Evolutionary conservation across 2,113 vertebrate species (phyloP), one percentile per base, ranked within the genome.

Genomic region (Sturnira hondurensis): DNA sequence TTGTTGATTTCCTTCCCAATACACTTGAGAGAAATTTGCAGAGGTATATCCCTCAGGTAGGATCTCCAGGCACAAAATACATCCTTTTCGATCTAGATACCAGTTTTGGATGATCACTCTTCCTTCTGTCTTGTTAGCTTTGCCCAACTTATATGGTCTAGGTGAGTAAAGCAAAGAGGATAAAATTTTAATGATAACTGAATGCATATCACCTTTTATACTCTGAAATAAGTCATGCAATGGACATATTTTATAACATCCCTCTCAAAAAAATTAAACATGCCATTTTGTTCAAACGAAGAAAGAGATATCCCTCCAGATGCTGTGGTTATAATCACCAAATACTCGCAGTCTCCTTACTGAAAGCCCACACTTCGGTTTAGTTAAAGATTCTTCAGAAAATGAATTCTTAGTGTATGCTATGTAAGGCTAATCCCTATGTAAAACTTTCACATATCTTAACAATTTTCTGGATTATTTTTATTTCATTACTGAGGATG

Each of bases 301-400:
- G 36, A 96, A 73, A 81, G 1, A 93, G 54, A 33, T 63, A 71
- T 71, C 86, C 20, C 43, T 77, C 38, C 56, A 63, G 14, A 43
- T 95, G 28, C 12, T 94, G 45, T 36, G 58, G 41, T 93, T 85
- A 73, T 36, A 82, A 73, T 88, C 71, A 93, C 43, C 52, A 78
- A 65, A 77, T 41, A 95, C 19, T 71, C 43, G 91, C n/a, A 71
- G 68, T 24, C 43, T 73, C 31, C 9, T 16, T 24, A 82, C 5
- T 56, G 0, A 28, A 88, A 36, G 12, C n/a, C 36, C 43, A 88
- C n/a, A 11, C n/a, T 58, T 91, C 24, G 73, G 16, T 71, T 91
- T 82, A n/a, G 5, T 54, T 33, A 63, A 77, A 31, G 43, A 78
- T 26, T 91, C 28, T 96, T 97, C 24, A 76, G n/a, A 92, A 92